phyloP scores from a whole-genome alignment of 2,888 invertebrate genomes.

The Apotomis turbidana region DNA sequence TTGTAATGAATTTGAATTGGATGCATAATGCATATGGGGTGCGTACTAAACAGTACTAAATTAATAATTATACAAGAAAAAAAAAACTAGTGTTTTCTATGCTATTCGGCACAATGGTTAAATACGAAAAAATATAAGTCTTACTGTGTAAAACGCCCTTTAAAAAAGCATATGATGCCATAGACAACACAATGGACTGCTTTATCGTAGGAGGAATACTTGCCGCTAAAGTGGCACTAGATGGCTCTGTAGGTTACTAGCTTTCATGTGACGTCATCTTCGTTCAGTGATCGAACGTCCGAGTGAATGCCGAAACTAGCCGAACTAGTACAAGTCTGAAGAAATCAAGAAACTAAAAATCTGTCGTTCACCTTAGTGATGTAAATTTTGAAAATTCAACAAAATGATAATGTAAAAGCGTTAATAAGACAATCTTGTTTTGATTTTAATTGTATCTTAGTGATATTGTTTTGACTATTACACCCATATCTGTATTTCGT shows the following conservation, averaged over 20 bases:
- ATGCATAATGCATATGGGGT: no score
- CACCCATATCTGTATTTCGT: slow-evolving; percentile 71
- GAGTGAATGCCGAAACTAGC: slow-evolving; percentile 85
- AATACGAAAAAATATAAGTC: background rate
- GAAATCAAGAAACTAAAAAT: slow-evolving; percentile 87
- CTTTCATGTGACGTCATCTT: slow-evolving; percentile 70
- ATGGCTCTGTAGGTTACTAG: slow-evolving; percentile 43
- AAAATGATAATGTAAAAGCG: slow-evolving; percentile 82
- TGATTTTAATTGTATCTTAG: slow-evolving; percentile 74
- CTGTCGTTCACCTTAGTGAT: slow-evolving; percentile 85
- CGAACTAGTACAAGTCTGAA: slow-evolving; percentile 79
- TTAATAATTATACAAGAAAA: no score
- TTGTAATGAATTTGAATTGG: no score
- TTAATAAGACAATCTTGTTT: slow-evolving; percentile 69
- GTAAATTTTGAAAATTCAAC: slow-evolving; percentile 82
- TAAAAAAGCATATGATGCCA: slow-evolving; percentile 11
- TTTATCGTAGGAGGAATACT: slow-evolving; percentile 35
- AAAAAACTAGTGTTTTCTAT: no score
- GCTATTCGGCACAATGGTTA: no score
- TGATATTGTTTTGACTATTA: slow-evolving; percentile 76
- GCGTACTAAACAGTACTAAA: no score
- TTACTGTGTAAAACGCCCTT: background rate
- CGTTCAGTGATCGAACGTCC: slow-evolving; percentile 79
- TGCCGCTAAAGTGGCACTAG: slow-evolving; percentile 31
- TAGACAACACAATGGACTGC: slow-evolving; percentile 38